phyloP scores from a whole-genome alignment of 2,888 invertebrate genomes.

The Trachelus iudaicus region DNA sequence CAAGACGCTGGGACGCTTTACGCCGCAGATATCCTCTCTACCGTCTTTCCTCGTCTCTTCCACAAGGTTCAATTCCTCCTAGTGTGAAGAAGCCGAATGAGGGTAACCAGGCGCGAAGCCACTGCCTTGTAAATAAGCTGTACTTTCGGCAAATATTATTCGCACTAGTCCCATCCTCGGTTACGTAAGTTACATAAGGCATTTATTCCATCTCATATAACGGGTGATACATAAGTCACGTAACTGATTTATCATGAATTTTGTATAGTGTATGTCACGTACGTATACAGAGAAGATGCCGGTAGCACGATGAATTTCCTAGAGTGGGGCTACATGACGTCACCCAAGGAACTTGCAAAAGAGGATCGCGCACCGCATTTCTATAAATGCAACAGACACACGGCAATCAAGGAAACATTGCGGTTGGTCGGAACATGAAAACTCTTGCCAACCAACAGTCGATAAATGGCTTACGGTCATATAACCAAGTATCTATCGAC shows the following conservation, averaged over 20 bases:
- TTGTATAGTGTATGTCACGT: neutral
- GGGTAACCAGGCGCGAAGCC: neutral
- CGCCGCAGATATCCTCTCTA: neutral
- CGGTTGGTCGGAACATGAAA: neutral
- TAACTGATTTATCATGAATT: neutral
- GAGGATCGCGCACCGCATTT: neutral
- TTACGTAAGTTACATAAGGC: neutral
- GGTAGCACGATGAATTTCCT: neutral
- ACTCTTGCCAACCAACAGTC: neutral
- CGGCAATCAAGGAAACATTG: neutral
- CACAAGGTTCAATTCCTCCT: neutral
- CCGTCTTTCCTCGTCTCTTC: neutral
- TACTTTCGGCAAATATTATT: neutral
- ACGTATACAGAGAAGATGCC: neutral
- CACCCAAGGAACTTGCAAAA: neutral
- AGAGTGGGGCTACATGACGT: neutral
- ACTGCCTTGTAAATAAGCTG: neutral
- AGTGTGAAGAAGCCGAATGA: neutral
- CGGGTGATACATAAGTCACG: neutral
- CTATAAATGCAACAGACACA: neutral
- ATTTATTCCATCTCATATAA: neutral
- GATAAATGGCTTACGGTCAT: neutral
- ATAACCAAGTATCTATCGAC: neutral
- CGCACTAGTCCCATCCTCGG: neutral
- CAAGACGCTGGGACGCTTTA: neutral